Conservation (phyloP, 2,113 vertebrate genomes). For the Syngnathus typhle region DNA sequence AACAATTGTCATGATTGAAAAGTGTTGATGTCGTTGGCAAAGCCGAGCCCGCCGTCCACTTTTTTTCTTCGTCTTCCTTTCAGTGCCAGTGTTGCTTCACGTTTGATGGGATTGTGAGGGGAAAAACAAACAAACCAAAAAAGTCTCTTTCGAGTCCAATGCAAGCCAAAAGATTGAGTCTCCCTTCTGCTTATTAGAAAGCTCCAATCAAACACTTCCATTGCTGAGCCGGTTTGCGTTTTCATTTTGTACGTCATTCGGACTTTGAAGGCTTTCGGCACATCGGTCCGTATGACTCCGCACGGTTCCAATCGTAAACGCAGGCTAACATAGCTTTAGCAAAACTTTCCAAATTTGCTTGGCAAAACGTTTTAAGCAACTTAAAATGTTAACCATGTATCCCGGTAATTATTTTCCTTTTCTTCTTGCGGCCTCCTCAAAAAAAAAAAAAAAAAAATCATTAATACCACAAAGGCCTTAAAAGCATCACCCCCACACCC, state of each 20-base stretch:
- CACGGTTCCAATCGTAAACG: not conserved
- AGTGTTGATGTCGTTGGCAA: conserved; percentile 28
- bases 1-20: conserved; percentile 13
- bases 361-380: no score
- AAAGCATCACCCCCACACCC: not conserved
- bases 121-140: not conserved
- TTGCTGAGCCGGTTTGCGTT: not conserved
- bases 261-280: not conserved
- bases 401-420: not conserved
- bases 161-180: conserved; percentile 23
- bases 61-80: conserved; percentile 12
- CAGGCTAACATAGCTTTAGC: no score
- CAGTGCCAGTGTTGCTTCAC: conserved; percentile 19
- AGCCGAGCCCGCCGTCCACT: conserved; percentile 20
- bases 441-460: not conserved
- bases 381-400: no score
- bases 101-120: conserved; percentile 28
- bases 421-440: not conserved
- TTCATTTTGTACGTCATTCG: not conserved
- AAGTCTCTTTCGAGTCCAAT: conserved; percentile 33
- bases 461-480: not conserved
- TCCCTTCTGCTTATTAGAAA: conserved; percentile 20
- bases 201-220: not conserved
- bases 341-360: no score
- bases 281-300: not conserved